phyloP scores from a whole-genome alignment of 2,888 invertebrate species.

The Apocheima hispidaria region DNA sequence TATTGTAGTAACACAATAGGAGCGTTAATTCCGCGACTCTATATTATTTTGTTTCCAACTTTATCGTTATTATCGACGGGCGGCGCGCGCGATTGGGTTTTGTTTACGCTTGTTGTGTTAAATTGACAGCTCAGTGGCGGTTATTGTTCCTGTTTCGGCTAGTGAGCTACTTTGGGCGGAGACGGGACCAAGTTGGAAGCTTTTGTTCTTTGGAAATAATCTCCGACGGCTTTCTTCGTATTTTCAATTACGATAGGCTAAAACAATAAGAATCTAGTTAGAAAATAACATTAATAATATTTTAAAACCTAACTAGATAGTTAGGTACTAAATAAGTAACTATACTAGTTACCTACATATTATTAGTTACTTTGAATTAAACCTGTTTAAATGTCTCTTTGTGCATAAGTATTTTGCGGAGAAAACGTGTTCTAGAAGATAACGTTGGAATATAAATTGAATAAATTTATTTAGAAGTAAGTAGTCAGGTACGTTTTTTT shows the following conservation, averaged over 20 bases:
- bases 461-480: too few species aligned
- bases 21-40: constrained; percentile 85
- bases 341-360: neutral
- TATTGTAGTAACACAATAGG: constrained; percentile 86
- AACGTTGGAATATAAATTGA: too few species aligned
- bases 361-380: too few species aligned
- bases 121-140: constrained; percentile 42
- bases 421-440: too few species aligned
- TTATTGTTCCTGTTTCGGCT: constrained; percentile 39
- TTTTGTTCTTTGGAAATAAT: constrained; percentile 31
- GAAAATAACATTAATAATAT: neutral
- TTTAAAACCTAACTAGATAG: neutral
- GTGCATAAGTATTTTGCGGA: too few species aligned
- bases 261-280: constrained; percentile 4
- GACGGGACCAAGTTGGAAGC: constrained; percentile 19
- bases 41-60: constrained; percentile 85
- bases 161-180: constrained; percentile 22
- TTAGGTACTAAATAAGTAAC: neutral
- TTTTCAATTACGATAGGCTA: neutral
- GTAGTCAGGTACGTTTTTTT: too few species aligned
- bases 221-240: neutral
- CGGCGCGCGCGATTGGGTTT: constrained; percentile 43
- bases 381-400: too few species aligned
- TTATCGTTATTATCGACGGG: constrained; percentile 82
- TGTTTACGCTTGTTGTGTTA: constrained; percentile 45